phyloP scores from a whole-genome alignment of 1,140 invertebrate species.

The Zaprionus camerounensis region DNA sequence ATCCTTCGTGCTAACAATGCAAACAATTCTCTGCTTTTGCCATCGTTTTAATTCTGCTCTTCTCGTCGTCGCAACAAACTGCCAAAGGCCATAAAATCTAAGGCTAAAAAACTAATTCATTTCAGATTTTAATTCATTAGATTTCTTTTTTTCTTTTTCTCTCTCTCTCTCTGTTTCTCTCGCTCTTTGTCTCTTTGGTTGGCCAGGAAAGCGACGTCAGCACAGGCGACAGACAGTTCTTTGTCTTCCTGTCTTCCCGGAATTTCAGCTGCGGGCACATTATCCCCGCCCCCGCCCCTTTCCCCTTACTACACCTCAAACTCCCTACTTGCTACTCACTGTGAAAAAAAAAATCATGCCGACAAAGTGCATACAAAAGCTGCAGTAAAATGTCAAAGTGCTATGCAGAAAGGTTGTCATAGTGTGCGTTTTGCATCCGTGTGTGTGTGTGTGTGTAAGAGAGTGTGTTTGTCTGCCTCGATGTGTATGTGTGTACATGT shows the following conservation, averaged over 20 bases:
- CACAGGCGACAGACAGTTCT: slow-evolving; percentile 27
- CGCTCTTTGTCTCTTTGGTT: slow-evolving; percentile 11
- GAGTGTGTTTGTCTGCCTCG: not conserved
- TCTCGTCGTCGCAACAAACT: slow-evolving; percentile 15
- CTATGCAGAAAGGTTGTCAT: slow-evolving; percentile 47
- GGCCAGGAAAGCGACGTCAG: slow-evolving; percentile 23
- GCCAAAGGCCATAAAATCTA: slow-evolving; percentile 50
- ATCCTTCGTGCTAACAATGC: slow-evolving; percentile 34
- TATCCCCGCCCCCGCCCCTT: not conserved
- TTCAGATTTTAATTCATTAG: slow-evolving; percentile 67
- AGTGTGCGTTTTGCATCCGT: slow-evolving; percentile 18
- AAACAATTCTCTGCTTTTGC: not conserved
- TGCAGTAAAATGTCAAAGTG: slow-evolving; percentile 57
- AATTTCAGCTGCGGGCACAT: slow-evolving; percentile 47
- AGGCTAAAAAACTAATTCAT: slow-evolving; percentile 57
- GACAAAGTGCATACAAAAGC: slow-evolving; percentile 47
- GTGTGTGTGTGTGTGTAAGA: not conserved
- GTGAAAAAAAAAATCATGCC: slow-evolving; percentile 18
- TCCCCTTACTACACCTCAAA: not conserved
- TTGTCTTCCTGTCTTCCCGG: slow-evolving; percentile 43
- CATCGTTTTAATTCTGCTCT: not conserved
- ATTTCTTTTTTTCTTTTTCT: slow-evolving; percentile 20
- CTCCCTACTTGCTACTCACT: not conserved
- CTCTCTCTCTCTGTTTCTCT: slow-evolving; percentile 10
- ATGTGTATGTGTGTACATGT: slow-evolving; percentile 1